Conservation (phyloP, 2,888 invertebrate species). For the Neoaliturus tenellus region DNA sequence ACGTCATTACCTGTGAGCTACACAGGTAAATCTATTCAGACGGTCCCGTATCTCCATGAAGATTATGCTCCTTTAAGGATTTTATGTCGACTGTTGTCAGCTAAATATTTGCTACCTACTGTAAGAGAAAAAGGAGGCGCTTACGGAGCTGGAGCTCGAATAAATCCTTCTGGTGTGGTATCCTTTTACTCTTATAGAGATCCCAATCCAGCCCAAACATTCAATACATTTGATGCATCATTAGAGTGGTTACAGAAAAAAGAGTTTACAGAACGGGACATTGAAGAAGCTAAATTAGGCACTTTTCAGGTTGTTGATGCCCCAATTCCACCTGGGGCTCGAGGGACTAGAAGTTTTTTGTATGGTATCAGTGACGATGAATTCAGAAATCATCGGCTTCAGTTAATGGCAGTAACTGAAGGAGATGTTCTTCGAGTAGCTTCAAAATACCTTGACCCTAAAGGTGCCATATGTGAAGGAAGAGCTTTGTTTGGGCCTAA, state of each 20-base stretch:
- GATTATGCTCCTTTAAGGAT: conserved; percentile 87
- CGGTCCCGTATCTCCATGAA: conserved; percentile 85
- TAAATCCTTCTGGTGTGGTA: conserved; percentile 85
- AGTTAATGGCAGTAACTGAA: conserved; percentile 82
- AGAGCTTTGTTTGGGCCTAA: conserved; percentile 85
- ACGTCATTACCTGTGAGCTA: conserved; percentile 94
- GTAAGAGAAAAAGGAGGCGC: conserved; percentile 95
- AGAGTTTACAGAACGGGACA: conserved; percentile 75
- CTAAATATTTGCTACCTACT: conserved; percentile 90
- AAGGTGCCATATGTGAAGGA: conserved; percentile 68
- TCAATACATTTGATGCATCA: conserved; percentile 87
- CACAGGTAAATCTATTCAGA: conserved; percentile 86
- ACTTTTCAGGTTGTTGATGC: conserved; percentile 92
- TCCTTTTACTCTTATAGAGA: conserved; percentile 94
- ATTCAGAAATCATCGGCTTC: conserved; percentile 84
- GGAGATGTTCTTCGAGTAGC: conserved; percentile 83
- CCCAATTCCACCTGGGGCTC: conserved; percentile 88
- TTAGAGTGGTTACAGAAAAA: conserved; percentile 81
- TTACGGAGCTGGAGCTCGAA: conserved; percentile 90
- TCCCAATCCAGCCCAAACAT: conserved; percentile 87
- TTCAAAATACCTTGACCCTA: conserved; percentile 78
- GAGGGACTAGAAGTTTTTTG: conserved; percentile 86
- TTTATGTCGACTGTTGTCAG: conserved; percentile 84
- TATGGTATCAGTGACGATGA: conserved; percentile 87
- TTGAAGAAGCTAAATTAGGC: conserved; percentile 90